Conservation (phyloP, 2,888 invertebrate genomes). For the Philopedon plagiatum region DNA sequence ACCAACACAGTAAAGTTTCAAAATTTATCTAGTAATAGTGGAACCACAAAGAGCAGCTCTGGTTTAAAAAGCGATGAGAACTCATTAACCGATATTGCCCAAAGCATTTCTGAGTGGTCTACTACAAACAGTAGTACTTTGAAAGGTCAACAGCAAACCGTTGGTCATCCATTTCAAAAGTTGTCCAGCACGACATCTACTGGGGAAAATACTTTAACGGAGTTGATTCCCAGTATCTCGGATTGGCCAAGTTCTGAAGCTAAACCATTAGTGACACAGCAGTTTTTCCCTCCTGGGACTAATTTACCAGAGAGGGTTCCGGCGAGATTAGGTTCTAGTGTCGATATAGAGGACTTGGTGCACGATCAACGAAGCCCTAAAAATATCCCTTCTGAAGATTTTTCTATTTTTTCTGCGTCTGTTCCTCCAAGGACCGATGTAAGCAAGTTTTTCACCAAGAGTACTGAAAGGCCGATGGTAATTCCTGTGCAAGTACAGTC, state of each 20-base stretch:
- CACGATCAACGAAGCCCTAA: constrained; percentile 63
- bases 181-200: constrained; percentile 64
- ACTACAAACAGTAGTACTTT: constrained; percentile 82
- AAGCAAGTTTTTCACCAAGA: constrained; percentile 67
- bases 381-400: constrained; percentile 66
- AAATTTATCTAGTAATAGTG: constrained; percentile 77
- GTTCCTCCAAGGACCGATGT: constrained; percentile 47
- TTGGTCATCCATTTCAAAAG: constrained; percentile 66
- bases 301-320: constrained; percentile 56
- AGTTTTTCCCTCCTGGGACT: constrained; percentile 57
- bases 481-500: constrained; percentile 70
- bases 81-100: constrained; percentile 79
- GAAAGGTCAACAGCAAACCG: constrained; percentile 68
- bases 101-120: constrained; percentile 88
- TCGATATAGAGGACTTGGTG: constrained; percentile 64
- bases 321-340: constrained; percentile 63
- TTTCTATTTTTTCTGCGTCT: constrained; percentile 59
- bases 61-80: constrained; percentile 86
- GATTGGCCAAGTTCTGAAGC: constrained; percentile 85
- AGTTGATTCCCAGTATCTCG: constrained; percentile 82
- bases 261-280: constrained; percentile 78
- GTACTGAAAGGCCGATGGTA: constrained; percentile 71
- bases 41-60: constrained; percentile 75
- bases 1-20: constrained; percentile 88
- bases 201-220: constrained; percentile 71